phyloP scores from a whole-genome alignment of 1,140 invertebrate species.

The Acromyrmex heyeri region DNA sequence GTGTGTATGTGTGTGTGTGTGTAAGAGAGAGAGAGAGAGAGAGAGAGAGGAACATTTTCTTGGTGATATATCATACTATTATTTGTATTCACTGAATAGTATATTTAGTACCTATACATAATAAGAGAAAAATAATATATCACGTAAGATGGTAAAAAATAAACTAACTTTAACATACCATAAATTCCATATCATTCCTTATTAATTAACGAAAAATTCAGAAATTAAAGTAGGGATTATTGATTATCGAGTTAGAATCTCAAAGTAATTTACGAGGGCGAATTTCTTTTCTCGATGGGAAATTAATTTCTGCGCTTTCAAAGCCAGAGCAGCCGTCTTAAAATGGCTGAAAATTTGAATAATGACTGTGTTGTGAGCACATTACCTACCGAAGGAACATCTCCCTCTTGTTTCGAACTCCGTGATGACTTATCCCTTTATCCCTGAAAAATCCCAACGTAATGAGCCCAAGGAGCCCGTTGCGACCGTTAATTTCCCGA shows the following conservation, averaged over 20 bases:
- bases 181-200: neutral
- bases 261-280: constrained; percentile 29
- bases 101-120: neutral
- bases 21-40: neutral
- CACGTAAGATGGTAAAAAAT: neutral
- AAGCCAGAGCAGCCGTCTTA: constrained; percentile 56
- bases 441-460: constrained; percentile 68
- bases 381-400: constrained; percentile 50
- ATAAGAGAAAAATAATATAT: neutral
- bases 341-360: constrained; percentile 76
- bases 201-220: neutral
- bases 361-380: constrained; percentile 78
- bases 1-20: too few species aligned
- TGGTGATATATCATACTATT: neutral
- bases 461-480: constrained; percentile 75
- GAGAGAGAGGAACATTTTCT: neutral
- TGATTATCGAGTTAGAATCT: constrained; percentile 33
- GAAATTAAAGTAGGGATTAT: constrained; percentile 25
- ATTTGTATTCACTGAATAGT: neutral
- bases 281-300: constrained; percentile 23
- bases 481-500: constrained; percentile 76
- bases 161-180: neutral
- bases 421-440: constrained; percentile 59
- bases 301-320: constrained; percentile 58
- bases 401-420: constrained; percentile 54